These are phyloP conservation scores for Characodon lateralis DNA, from an alignment of 2,797 vertebrate genomes.

Conservation along the genomic window DNA sequence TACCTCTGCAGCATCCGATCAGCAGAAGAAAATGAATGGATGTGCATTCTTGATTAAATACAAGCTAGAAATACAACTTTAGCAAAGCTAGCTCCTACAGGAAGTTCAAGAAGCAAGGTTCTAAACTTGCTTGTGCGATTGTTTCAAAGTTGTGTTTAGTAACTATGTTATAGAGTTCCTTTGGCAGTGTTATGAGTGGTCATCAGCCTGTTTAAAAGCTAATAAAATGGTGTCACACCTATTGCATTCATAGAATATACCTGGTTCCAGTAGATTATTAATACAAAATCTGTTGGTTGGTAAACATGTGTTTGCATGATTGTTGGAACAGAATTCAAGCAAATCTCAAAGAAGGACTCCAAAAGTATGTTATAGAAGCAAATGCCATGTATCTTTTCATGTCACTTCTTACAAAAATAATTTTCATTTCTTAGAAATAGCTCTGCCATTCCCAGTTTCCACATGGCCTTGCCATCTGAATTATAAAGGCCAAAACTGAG, in stretches of 20 bases:
- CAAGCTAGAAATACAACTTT: neutral
- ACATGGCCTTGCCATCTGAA: neutral
- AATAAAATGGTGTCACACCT: neutral
- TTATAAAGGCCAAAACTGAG: conserved; percentile 6
- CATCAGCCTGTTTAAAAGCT: neutral
- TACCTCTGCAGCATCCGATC: neutral
- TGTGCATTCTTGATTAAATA: neutral
- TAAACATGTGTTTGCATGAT: neutral
- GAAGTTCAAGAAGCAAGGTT: neutral
- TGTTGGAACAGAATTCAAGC: neutral
- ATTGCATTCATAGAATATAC: neutral
- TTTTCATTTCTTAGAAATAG: neutral
- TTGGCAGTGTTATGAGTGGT: neutral
- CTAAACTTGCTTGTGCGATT: neutral
- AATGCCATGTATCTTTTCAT: neutral
- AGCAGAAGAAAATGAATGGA: neutral
- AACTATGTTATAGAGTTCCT: neutral
- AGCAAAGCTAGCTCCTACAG: neutral
- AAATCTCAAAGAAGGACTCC: neutral
- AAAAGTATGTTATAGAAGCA: neutral
- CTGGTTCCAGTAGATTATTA: neutral
- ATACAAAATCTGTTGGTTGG: neutral
- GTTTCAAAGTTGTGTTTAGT: neutral
- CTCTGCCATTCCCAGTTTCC: neutral
- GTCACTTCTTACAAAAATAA: conserved; percentile 1